Base-by-base conservation (phyloP, 2,113 vertebrate genomes). In the Poecile atricapillus region DNA sequence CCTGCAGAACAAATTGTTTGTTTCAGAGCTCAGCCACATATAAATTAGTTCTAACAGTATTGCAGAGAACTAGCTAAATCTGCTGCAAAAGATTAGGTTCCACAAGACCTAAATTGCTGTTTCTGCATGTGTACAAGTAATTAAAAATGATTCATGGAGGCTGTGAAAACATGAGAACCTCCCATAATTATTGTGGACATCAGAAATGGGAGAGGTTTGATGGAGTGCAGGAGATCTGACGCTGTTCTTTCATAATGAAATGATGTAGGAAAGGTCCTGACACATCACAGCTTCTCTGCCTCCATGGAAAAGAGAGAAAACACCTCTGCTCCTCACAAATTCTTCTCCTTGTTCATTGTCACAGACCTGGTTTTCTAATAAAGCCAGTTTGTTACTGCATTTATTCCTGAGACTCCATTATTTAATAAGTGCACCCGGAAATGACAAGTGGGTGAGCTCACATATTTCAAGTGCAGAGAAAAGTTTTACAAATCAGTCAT, bases 401-500 rank as follows among this genome's bases (percentile, higher is more conserved):
- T 77, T 78, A 30, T 89, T 78, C 59, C 77, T 55, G 8, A 50
- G 41, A 31, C 24, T 91, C 50, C 22, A 11, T 58, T 76, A 62
- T 44, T 31, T 31, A 23, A 13, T 55, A 47, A 70, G 23, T 21
- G 55, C 46, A 39, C 5, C 15, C 27, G 0, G 0, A 33, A 59
- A 23, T 3, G 1, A 39, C 39, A 39, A 39, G 23, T 14, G 13
- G 44, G 11, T 39, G 52, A 82, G 43, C 20, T 56, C 27, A 23
- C 10, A 18, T 18, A 30, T 39, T 33, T 55, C 35, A 81, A 76
- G 19, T 16, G 28, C 39, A 79, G 39, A 70, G 20, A 33, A 82
- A 24, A 52, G 21, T 64, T 79, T 60, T 69, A 22, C 7, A 53
- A 52, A 85, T 82, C 20, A 44, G 9, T 64, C 43, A 15, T 31